Evolutionary conservation across 2,113 vertebrate genomes (phyloP).

Genomic region (Craseonycteris thonglongyai): DNA sequence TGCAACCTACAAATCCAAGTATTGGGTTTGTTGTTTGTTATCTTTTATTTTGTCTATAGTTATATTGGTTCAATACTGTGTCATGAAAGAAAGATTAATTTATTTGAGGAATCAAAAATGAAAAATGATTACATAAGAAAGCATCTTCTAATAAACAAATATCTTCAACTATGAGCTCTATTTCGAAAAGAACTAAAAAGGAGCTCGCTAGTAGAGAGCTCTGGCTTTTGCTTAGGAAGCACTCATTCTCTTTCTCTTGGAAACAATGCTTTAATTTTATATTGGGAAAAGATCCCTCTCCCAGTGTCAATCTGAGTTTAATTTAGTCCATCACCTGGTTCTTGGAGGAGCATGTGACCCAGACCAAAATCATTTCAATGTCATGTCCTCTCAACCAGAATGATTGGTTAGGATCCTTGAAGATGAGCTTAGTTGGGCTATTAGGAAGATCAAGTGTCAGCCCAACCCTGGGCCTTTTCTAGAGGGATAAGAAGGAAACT

Average conservation of each 20-base stretch:
- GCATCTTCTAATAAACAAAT: background rate
- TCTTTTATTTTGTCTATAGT: background rate
- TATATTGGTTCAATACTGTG: background rate
- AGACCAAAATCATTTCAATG: background rate
- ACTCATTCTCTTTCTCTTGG: background rate
- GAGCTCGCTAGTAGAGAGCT: background rate
- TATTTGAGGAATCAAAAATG: constrained; percentile 6
- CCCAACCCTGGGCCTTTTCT: background rate
- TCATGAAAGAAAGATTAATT: background rate
- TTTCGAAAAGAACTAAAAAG: background rate
- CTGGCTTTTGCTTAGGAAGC: background rate
- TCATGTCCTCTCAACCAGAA: background rate
- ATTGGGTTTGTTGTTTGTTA: background rate
- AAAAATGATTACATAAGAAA: background rate
- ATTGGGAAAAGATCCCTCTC: background rate
- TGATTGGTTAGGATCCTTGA: background rate
- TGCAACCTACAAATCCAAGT: background rate
- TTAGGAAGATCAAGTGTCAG: background rate
- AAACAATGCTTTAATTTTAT: background rate
- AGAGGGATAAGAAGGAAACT: background rate
- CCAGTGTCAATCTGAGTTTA: background rate
- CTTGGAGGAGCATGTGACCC: background rate
- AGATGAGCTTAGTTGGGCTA: background rate
- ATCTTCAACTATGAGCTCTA: background rate
- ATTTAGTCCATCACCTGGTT: background rate